These are phyloP conservation scores for Holotrichia oblita DNA, from an alignment of 1,140 invertebrate species.

Conservation along the genomic window DNA sequence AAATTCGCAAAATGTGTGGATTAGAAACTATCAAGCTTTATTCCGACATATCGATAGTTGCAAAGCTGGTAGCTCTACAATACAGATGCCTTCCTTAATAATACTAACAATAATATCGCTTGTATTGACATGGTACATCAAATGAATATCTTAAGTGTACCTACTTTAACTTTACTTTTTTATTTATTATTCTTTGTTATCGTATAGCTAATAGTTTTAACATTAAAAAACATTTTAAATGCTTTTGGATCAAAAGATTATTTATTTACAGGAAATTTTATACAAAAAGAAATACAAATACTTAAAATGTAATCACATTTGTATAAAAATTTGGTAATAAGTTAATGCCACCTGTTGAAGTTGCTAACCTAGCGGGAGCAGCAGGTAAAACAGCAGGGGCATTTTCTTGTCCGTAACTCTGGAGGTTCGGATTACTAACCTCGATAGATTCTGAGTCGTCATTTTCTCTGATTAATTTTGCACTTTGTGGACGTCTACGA, in stretches of 20 bases:
- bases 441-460: background rate
- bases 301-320: conserved; percentile 1
- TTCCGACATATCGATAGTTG: conserved; percentile 59
- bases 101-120: background rate
- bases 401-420: background rate
- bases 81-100: background rate
- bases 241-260: background rate
- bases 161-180: too few relatives aligned
- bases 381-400: background rate
- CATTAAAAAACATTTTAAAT: too few relatives aligned
- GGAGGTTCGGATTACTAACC: background rate
- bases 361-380: background rate
- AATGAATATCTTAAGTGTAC: too few relatives aligned
- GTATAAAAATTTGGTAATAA: conserved; percentile 2
- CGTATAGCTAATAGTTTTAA: too few relatives aligned
- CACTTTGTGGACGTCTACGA: background rate
- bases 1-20: conserved; percentile 43
- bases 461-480: conserved; percentile 21
- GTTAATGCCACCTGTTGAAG: background rate
- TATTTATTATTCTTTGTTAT: too few relatives aligned
- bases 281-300: background rate
- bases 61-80: background rate
- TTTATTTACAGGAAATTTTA: background rate
- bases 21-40: conserved; percentile 59
- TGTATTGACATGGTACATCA: background rate